Evolutionary conservation across 2,797 vertebrate species (phyloP).

Genomic region (Hemitrygon akajei): DNA sequence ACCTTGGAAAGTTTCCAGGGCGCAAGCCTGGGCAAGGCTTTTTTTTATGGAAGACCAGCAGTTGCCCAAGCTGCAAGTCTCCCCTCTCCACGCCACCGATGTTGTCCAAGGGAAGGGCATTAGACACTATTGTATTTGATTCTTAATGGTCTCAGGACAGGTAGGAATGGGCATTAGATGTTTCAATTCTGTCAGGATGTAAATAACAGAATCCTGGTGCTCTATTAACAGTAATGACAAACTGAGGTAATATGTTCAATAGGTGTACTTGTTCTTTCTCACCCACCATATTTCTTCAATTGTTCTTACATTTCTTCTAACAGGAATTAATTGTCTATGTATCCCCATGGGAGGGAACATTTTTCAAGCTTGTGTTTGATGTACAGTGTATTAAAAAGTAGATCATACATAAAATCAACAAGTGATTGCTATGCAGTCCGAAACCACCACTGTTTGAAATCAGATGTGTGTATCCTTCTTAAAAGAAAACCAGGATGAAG

Average conservation of each 20-base stretch:
- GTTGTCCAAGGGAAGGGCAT: too few relatives aligned
- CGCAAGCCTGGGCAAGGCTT: too few relatives aligned
- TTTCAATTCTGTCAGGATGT: background rate
- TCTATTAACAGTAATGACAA: background rate
- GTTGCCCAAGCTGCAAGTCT: too few relatives aligned
- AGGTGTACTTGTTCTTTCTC: background rate
- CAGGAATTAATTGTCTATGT: background rate
- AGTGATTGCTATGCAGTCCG: background rate
- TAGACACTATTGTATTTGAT: background rate
- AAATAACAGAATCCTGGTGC: background rate
- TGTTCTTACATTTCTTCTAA: background rate
- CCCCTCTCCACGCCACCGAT: too few relatives aligned
- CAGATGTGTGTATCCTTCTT: background rate
- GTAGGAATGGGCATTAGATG: background rate
- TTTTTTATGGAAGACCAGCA: too few relatives aligned
- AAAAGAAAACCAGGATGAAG: background rate
- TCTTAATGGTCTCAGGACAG: background rate
- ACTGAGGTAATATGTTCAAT: background rate
- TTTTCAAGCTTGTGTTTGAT: background rate
- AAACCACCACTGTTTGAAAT: background rate
- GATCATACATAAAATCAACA: conserved; percentile 1
- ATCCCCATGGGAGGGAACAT: background rate
- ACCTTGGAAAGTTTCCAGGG: too few relatives aligned
- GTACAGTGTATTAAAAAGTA: background rate
- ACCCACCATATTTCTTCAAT: background rate